Evolutionary conservation across 2,888 invertebrate genomes (phyloP).

Genomic region (Hirudinaria manillensis): DNA sequence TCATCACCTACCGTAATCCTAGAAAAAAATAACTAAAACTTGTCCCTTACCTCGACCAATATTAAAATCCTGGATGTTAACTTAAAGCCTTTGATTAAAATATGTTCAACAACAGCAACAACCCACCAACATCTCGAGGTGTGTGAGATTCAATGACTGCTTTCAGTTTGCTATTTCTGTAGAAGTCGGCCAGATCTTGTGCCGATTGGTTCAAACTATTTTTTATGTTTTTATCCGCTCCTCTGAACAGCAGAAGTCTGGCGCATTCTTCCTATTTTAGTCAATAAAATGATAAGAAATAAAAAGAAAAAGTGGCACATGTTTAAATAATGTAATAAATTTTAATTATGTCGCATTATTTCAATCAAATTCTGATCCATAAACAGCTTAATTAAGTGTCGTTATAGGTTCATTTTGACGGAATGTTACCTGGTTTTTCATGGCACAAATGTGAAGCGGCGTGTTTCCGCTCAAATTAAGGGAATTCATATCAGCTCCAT

Average conservation of each 20-base stretch:
- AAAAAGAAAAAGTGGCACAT: neutral
- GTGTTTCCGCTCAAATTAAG: constrained; percentile 96
- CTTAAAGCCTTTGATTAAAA: too few relatives aligned
- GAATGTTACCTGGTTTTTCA: constrained; percentile 75
- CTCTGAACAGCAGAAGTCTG: constrained; percentile 85
- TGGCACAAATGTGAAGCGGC: constrained; percentile 95
- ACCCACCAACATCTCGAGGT: constrained; percentile 86
- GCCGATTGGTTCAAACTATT: constrained; percentile 97
- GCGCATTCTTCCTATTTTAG: constrained; percentile 68
- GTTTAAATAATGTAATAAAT: neutral
- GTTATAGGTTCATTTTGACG: neutral
- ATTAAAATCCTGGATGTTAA: too few relatives aligned
- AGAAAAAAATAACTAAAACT: too few relatives aligned
- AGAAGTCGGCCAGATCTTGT: constrained; percentile 94
- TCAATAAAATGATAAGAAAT: neutral
- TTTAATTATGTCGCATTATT: neutral
- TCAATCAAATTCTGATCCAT: too few relatives aligned
- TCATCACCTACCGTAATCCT: too few relatives aligned
- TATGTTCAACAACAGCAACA: too few relatives aligned
- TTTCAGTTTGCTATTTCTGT: constrained; percentile 86
- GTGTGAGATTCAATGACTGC: constrained; percentile 90
- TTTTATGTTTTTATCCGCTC: constrained; percentile 82
- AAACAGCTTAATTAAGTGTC: neutral
- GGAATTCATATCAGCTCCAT: constrained; percentile 96
- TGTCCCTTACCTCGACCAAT: too few relatives aligned